Evolutionary conservation across 2,797 vertebrate genomes (phyloP).

Genomic region (Premnoplex brunnescens): DNA sequence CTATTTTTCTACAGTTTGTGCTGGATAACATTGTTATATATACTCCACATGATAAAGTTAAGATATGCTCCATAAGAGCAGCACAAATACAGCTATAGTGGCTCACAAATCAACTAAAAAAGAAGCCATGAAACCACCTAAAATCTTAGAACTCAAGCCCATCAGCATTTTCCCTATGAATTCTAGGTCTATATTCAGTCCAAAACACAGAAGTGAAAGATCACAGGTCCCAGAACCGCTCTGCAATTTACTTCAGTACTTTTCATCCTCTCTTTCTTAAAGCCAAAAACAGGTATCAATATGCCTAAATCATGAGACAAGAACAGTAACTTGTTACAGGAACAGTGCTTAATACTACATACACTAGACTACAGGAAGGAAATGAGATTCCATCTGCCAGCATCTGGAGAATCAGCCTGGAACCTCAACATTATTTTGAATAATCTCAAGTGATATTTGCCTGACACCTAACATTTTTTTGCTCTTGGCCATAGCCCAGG

Average conservation of each 20-base stretch:
- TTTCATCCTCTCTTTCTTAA: background rate
- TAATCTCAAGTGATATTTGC: background rate
- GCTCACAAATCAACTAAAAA: background rate
- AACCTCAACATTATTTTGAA: background rate
- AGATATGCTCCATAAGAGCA: background rate
- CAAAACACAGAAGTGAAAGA: background rate
- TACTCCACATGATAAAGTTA: background rate
- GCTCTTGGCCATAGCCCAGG: background rate
- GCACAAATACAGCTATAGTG: background rate
- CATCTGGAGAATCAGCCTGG: background rate
- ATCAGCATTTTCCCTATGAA: background rate
- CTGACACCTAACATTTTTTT: background rate
- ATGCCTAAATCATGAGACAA: background rate
- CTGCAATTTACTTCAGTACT: background rate
- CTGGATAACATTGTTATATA: background rate
- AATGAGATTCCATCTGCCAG: background rate
- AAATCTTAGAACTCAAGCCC: background rate
- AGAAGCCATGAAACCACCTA: background rate
- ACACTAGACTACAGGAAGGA: background rate
- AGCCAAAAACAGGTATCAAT: background rate
- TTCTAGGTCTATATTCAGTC: background rate
- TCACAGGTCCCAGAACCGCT: background rate
- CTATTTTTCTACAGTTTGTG: background rate
- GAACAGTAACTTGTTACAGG: background rate
- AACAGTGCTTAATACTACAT: background rate